Evolutionary conservation across 2,113 vertebrate species (phyloP).

Genomic region (Mesitornis unicolor): DNA sequence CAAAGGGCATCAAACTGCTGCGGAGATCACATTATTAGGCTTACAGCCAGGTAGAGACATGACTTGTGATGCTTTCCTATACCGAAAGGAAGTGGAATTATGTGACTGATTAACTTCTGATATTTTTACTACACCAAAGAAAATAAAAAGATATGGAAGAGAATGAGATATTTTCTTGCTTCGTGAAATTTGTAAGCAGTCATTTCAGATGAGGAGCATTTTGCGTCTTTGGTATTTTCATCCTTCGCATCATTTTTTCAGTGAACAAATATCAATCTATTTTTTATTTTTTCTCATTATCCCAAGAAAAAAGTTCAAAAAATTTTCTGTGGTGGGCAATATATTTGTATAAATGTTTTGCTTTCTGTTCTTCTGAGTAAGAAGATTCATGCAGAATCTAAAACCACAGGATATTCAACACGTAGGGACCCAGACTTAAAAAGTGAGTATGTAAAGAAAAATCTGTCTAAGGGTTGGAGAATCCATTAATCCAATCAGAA

Average conservation of each 20-base stretch:
- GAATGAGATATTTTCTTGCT: neutral
- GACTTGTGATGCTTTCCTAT: neutral
- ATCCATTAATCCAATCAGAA: neutral
- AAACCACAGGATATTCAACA: neutral
- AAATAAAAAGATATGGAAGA: neutral
- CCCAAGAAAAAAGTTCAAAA: neutral
- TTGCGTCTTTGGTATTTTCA: neutral
- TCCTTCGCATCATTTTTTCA: neutral
- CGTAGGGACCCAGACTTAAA: neutral
- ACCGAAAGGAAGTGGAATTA: neutral
- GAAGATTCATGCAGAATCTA: neutral
- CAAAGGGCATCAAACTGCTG: neutral
- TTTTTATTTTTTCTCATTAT: neutral
- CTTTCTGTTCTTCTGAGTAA: neutral
- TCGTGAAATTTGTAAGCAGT: neutral
- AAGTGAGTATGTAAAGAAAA: neutral
- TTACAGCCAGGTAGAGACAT: neutral
- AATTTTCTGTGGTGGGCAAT: neutral
- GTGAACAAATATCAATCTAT: neutral
- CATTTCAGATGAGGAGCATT: neutral
- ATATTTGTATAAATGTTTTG: neutral
- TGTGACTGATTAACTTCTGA: neutral
- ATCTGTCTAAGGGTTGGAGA: neutral
- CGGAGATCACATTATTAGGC: neutral
- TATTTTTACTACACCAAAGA: neutral